Conservation (phyloP, 2,888 invertebrate species). For the Drosophila acutilabella region DNA sequence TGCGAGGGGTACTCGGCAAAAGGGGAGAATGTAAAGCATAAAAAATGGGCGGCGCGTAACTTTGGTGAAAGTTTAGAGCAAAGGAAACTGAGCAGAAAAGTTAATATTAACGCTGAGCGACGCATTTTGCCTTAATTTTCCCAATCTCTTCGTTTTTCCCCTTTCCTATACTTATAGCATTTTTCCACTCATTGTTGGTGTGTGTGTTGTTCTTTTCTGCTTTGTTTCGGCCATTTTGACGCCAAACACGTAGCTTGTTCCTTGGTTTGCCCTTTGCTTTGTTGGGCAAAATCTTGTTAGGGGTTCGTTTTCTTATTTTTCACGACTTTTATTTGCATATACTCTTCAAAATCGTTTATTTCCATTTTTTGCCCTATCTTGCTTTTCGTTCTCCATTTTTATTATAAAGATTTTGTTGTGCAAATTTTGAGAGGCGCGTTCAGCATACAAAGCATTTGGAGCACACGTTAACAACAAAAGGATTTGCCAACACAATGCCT, state of each 20-base stretch:
- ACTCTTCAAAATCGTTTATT: conserved; percentile 73
- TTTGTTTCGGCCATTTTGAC: conserved; percentile 69
- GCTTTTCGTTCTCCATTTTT: conserved; percentile 17
- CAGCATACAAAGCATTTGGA: conserved; percentile 69
- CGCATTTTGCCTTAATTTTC: conserved; percentile 76
- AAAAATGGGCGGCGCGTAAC: conserved; percentile 65
- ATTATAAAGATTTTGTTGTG: conserved; percentile 73
- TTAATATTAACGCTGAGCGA: conserved; percentile 78
- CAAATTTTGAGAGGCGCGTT: conserved; percentile 65
- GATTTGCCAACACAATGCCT: conserved; percentile 45
- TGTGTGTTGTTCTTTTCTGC: conserved; percentile 9
- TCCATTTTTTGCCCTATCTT: conserved; percentile 23
- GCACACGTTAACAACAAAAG: conserved; percentile 55
- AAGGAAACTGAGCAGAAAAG: conserved; percentile 77
- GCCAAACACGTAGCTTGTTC: conserved; percentile 75
- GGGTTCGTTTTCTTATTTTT: conserved; percentile 40
- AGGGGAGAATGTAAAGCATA: conserved; percentile 55
- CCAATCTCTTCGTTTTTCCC: conserved; percentile 8
- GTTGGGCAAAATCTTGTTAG: conserved; percentile 73
- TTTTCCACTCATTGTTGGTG: conserved; percentile 24
- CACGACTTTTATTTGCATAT: conserved; percentile 57
- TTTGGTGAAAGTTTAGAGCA: conserved; percentile 64
- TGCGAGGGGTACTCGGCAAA: background rate
- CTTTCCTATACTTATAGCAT: conserved; percentile 1
- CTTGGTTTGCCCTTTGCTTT: conserved; percentile 58